phyloP scores from a whole-genome alignment of 2,888 invertebrate species.

The Diarsia brunnea region DNA sequence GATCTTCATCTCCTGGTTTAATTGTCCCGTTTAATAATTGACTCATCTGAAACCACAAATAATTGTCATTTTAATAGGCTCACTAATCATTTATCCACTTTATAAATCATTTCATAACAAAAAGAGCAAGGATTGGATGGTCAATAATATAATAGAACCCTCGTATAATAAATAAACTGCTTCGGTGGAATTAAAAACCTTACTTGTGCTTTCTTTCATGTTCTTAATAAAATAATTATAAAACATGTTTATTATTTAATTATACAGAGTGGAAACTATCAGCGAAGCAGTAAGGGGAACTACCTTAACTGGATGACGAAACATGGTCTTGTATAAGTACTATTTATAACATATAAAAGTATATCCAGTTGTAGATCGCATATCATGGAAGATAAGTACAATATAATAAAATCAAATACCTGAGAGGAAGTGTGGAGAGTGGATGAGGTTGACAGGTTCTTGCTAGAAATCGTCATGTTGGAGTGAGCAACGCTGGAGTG shows the following conservation, averaged over 20 bases:
- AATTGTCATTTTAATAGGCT: neutral
- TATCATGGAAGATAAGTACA: neutral
- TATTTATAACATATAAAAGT: neutral
- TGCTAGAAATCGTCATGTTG: slow-evolving; percentile 94
- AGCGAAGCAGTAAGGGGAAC: neutral
- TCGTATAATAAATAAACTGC: neutral
- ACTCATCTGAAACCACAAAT: slow-evolving; percentile 88
- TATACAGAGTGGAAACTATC: neutral
- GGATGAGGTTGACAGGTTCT: slow-evolving; percentile 93
- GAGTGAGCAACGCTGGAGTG: slow-evolving; percentile 94
- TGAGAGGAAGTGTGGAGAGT: slow-evolving; percentile 90
- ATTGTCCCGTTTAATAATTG: slow-evolving; percentile 92
- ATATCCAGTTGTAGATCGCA: neutral
- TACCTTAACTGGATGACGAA: neutral
- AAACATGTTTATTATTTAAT: neutral
- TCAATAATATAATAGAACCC: neutral
- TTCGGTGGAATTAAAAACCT: neutral
- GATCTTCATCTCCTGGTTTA: slow-evolving; percentile 93
- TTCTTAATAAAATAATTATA: neutral
- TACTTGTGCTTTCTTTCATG: neutral
- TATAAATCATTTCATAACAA: neutral
- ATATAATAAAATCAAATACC: slow-evolving; percentile 71
- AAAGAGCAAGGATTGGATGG: neutral
- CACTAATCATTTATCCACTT: neutral
- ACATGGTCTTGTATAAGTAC: neutral